Evolutionary conservation across 2,797 vertebrate species (phyloP).

Genomic region (Loris lydekkerianus): DNA sequence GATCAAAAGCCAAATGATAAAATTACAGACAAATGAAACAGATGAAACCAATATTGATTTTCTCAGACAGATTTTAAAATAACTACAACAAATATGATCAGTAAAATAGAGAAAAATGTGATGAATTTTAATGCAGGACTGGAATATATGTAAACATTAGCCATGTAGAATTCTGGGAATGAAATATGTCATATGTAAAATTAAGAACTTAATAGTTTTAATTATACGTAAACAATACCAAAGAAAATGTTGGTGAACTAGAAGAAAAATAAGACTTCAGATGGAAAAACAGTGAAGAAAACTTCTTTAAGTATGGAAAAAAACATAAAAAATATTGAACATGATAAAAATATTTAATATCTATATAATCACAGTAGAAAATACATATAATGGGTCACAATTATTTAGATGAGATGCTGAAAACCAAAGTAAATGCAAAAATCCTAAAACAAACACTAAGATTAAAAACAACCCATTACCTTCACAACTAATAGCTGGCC

Average conservation of each 20-base stretch:
- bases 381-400: not conserved
- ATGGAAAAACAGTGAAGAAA: not conserved
- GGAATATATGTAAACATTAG: not conserved
- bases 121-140: not conserved
- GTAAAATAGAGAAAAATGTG: not conserved
- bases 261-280: constrained; percentile 30
- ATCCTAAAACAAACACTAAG: not conserved
- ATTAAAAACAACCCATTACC: not conserved
- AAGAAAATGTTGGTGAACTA: not conserved
- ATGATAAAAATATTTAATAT: not conserved
- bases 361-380: not conserved
- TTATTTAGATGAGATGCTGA: not conserved
- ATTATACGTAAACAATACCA: not conserved
- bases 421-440: not conserved
- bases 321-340: not conserved
- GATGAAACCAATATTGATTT: constrained; percentile 3
- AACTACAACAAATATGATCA: not conserved
- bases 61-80: not conserved
- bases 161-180: not conserved
- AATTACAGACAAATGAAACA: not conserved
- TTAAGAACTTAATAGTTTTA: constrained; percentile 26
- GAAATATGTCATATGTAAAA: not conserved
- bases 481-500: not conserved
- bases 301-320: constrained; percentile 1
- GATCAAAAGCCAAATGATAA: not conserved